These are phyloP conservation scores for Acyrthosiphon pisum DNA, from an alignment of 1,140 invertebrate genomes.

Conservation along the genomic window DNA sequence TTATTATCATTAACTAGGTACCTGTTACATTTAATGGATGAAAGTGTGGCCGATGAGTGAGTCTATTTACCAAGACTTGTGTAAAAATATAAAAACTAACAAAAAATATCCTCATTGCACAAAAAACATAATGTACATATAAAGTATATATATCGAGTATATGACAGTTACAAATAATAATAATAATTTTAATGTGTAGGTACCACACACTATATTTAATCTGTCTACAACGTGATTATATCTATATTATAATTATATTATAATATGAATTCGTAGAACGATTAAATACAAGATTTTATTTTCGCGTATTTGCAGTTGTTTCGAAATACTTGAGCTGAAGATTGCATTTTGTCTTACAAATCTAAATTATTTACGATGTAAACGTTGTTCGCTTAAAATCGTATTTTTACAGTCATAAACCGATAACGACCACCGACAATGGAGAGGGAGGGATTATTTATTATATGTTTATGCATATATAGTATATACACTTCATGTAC, in stretches of 20 bases:
- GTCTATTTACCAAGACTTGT: background rate
- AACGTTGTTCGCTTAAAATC: background rate
- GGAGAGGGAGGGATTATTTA: background rate
- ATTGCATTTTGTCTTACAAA: background rate
- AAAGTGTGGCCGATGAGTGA: background rate
- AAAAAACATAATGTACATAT: background rate
- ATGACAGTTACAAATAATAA: background rate
- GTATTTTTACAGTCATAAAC: slow-evolving; percentile 18
- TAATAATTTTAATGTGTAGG: background rate
- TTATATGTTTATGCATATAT: background rate
- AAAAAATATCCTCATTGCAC: no score
- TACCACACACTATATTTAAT: background rate
- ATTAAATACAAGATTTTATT: background rate
- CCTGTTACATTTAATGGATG: background rate
- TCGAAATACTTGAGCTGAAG: background rate
- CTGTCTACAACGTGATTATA: background rate
- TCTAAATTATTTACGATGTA: background rate
- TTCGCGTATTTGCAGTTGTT: background rate
- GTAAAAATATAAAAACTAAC: background rate
- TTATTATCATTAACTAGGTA: background rate
- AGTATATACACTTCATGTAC: background rate
- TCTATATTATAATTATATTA: background rate
- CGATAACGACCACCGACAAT: background rate
- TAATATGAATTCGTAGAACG: background rate
- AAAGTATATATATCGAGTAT: no score